phyloP scores from a whole-genome alignment of 2,888 invertebrate genomes.

The Salticus scenicus region DNA sequence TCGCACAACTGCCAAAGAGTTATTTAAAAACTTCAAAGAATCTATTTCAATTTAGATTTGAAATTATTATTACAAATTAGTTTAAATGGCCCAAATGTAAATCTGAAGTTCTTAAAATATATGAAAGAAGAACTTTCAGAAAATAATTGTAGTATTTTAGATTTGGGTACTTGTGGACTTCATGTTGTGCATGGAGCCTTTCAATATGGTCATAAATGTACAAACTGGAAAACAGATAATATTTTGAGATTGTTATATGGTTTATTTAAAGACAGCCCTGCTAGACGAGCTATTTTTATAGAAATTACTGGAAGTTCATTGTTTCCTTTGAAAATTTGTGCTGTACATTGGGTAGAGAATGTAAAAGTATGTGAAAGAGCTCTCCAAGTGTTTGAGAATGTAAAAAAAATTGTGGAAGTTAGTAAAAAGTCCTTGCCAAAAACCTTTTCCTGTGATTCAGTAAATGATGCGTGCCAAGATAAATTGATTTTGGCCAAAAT shows the following conservation, averaged over 20 bases:
- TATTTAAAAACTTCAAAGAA: background rate
- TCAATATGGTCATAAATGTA: conserved; percentile 1
- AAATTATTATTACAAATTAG: background rate
- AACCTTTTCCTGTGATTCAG: background rate
- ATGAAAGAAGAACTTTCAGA: background rate
- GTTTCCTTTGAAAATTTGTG: conserved; percentile 9
- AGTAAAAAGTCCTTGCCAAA: background rate
- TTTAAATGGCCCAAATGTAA: background rate
- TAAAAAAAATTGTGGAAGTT: background rate
- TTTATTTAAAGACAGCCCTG: conserved; percentile 20
- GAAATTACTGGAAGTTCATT: background rate
- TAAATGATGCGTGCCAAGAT: background rate
- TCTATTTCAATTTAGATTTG: background rate
- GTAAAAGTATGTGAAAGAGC: background rate
- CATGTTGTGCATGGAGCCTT: conserved; percentile 16
- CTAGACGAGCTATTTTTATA: conserved; percentile 5
- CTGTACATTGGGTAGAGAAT: conserved; percentile 23
- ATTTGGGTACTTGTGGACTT: conserved; percentile 18
- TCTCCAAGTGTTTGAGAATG: conserved; percentile 2
- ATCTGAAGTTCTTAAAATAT: background rate
- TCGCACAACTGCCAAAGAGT: background rate
- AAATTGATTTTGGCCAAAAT: conserved; percentile 1
- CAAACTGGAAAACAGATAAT: background rate
- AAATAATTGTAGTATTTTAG: background rate
- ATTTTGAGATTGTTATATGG: conserved; percentile 5